phyloP scores from a whole-genome alignment of 2,113 vertebrate genomes.

The Sus scrofa region T2T-Sscrofa CM000818.6:93359001-93359500 shows the following conservation, averaged over 20 bases:
- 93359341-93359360: not conserved
- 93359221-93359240: not conserved
- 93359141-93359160: not conserved
- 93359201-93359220: slow-evolving; percentile 27
- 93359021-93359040: not conserved
- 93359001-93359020: not conserved
- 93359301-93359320: not conserved
- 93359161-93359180: not conserved
- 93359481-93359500: not conserved
- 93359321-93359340: not conserved
- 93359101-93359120: not conserved
- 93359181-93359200: not conserved
- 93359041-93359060: not conserved
- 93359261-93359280: no score
- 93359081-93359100: not conserved
- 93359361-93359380: not conserved
- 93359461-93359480: not conserved
- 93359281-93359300: not conserved
- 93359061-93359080: not conserved
- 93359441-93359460: not conserved
- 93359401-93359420: not conserved
- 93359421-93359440: not conserved
- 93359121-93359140: not conserved
- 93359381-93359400: not conserved
- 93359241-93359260: not conserved